These are phyloP conservation scores for Ephialtes manifestator DNA, from an alignment of 2,888 invertebrate species.

Conservation along the genomic window DNA sequence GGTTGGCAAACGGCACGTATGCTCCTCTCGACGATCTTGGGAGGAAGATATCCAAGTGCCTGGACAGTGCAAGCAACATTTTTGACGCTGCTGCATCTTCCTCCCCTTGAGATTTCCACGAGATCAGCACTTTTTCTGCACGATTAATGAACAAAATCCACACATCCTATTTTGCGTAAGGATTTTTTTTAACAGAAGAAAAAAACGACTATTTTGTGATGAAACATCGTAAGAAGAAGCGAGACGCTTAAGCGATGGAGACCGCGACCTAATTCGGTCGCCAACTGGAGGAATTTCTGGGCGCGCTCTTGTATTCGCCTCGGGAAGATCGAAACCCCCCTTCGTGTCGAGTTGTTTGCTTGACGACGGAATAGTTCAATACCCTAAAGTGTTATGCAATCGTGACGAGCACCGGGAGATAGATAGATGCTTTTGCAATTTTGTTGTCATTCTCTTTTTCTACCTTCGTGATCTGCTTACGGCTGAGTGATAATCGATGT, in stretches of 20 bases:
- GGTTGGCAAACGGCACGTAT: conserved; percentile 77
- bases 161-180: background rate
- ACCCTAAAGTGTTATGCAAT: conserved; percentile 68
- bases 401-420: conserved; percentile 23
- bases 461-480: background rate
- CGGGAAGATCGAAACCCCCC: conserved; percentile 50
- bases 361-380: conserved; percentile 83
- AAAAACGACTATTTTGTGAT: background rate
- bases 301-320: conserved; percentile 48
- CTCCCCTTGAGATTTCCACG: background rate
- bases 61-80: conserved; percentile 82
- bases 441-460: background rate
- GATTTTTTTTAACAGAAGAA: background rate
- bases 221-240: background rate
- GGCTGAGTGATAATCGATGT: conserved; percentile 14
- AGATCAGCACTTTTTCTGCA: background rate
- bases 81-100: conserved; percentile 76
- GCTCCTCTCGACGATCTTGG: conserved; percentile 69
- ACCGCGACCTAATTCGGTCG: conserved; percentile 69
- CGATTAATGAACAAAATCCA: background rate
- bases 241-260: conserved; percentile 35
- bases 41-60: conserved; percentile 73
- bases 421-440: conserved; percentile 3
- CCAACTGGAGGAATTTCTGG: conserved; percentile 72
- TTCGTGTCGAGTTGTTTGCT: conserved; percentile 80